Evolutionary conservation across 1,140 invertebrate genomes (phyloP), one percentile per base, ranked within the genome.

Genomic region (Ceratina australensis): DNA sequence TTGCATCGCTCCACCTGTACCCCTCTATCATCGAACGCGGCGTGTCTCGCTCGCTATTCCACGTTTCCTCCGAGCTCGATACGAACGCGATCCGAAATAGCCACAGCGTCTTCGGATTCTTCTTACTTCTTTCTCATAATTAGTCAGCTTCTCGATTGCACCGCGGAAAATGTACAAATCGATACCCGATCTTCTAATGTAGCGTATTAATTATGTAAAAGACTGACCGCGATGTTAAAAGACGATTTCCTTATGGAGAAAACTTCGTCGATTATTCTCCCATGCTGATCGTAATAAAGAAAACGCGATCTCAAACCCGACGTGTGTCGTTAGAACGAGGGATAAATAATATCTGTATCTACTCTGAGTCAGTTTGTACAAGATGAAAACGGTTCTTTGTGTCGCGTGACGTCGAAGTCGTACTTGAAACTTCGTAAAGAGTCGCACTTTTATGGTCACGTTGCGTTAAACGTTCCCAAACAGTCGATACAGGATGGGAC

Each of bases 381-480:
- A 71, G 49, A 63, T 26, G 18, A 47, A 77, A 61, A 50, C 49
- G 22, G 52, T 57, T 71, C 49, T 52, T 71, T 69, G 42, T 50
- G 12, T 12, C 15, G 26, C 12, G 3, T 71, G 74, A 77, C 57
- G 66, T 76, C 47, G 56, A 72, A 24, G 22, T 64, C 76, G 69
- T 78, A 78, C 76, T 78, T 78, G 76, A 72, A 78, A 49, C 60
- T 72, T 78, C 61, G 26, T 68, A 78, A 78, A 65, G 68, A 65
- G 18, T 24, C 69, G 33, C 60, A 79, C 77, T 74, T 79, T 66
- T 79, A 79, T 79, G 77, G 77, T 74, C 77, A 79, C 71, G 77
- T 79, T 60, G 56, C 77, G 63, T 65, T 74, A 22, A 79, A 67
- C 20, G 22, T 28, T 65, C 42, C 67, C 18, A 56, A 78, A 65